These are phyloP conservation scores for Ceratina australensis DNA, from an alignment of 1,140 invertebrate species.

Conservation along the genomic window DNA sequence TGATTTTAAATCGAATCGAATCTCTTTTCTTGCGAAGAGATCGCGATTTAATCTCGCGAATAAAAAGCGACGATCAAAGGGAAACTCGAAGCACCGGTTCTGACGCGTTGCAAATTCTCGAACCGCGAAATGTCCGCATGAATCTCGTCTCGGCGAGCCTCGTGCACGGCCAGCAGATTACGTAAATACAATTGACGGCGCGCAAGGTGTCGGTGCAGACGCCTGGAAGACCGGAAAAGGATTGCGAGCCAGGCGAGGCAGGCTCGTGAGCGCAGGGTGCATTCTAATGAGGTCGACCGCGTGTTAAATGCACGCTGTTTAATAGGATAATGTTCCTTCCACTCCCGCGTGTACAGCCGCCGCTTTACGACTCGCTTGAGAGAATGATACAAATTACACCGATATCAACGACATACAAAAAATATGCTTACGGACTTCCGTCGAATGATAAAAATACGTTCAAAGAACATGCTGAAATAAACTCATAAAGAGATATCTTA, in stretches of 20 bases:
- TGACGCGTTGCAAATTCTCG: neutral
- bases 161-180: neutral
- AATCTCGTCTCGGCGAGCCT: slow-evolving; percentile 16
- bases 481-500: neutral
- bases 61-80: neutral
- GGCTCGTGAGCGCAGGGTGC: neutral
- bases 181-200: slow-evolving; percentile 1
- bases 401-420: neutral
- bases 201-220: neutral
- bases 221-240: neutral
- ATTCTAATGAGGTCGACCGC: slow-evolving; percentile 1
- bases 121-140: slow-evolving; percentile 25
- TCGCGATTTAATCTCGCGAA: neutral
- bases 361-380: neutral
- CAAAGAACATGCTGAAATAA: neutral
- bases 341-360: neutral
- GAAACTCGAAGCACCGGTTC: neutral
- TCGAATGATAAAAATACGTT: neutral
- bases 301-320: neutral
- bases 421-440: neutral
- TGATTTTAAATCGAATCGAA: neutral
- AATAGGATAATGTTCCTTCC: slow-evolving; percentile 9
- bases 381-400: neutral
- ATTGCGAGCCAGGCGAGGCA: neutral
- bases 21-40: too few species aligned